Evolutionary conservation across 1,140 invertebrate species (phyloP).

Genomic region (Sitobion miscanthi): DNA sequence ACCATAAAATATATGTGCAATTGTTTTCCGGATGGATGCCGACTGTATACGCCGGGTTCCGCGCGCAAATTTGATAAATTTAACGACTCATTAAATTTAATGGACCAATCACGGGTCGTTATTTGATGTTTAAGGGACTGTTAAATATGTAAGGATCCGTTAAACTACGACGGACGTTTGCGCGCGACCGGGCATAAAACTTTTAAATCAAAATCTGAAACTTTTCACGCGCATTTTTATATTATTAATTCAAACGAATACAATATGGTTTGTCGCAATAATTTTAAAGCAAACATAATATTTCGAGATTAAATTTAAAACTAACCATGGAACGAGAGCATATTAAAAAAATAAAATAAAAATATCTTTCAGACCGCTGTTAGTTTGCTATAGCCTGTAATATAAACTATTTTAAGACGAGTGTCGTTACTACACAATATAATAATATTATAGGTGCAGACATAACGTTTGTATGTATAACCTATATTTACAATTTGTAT

Average conservation of each 20-base stretch:
- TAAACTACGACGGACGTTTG: neutral
- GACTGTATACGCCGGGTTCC: neutral
- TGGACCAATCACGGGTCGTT: neutral
- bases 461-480: neutral
- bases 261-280: neutral
- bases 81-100: slow-evolving; percentile 11
- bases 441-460: neutral
- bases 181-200: neutral
- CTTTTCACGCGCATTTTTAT: neutral
- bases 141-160: slow-evolving; percentile 4
- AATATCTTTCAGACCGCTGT: neutral
- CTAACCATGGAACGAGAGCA: neutral
- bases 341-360: no score
- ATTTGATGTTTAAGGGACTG: slow-evolving; percentile 7
- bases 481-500: neutral
- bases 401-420: neutral
- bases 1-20: neutral
- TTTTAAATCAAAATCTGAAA: slow-evolving; percentile 12
- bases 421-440: neutral
- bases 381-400: neutral
- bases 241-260: neutral
- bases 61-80: neutral
- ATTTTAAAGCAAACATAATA: neutral
- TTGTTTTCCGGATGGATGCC: neutral
- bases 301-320: neutral